Evolutionary conservation across 2,113 vertebrate genomes (phyloP), one percentile per base, ranked within the genome.

Genomic region (Coregonus clupeaformis): DNA sequence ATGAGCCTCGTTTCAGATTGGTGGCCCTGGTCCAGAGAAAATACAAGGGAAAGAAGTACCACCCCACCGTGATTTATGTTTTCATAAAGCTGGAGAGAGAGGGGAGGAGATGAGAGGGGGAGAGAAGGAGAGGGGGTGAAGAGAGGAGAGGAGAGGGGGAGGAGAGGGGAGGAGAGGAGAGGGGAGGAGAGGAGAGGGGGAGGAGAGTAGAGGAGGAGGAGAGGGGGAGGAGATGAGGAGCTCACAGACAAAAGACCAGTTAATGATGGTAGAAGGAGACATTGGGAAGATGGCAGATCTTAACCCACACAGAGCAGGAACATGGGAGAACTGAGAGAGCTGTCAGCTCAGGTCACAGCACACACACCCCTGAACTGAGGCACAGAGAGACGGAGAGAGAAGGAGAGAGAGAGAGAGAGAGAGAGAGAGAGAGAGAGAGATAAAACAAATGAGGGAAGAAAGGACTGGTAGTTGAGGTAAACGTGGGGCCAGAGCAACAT

Each of bases 281-380:
- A 29, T 9, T 1, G 24, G 25, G 62, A n/a, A 64, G 62, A 29
- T 59, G 57, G n/a, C 29, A 65, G 64, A 66, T 66, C 13, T 11
- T 66, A 27, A 66, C 25, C n/a, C 47, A 70, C 69, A 52, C n/a
- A 12, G 49, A 52, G 57, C n/a, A 11, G 7, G n/a, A 70, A 70
- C 69, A 25, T 55, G 64, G 25, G 57, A 65, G 66, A 45, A 16
- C 6, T 16, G 65, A 68, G 66, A 68, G 18, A 36, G 66, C 63
- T 66, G 64, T 66, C 64, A 30, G 12, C 29, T 9, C 27, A 18
- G 64, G 64, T 66, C 64, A 66, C 64, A 42, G 30, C 3, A 60
- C 57, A 60, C 18, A 24, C n/a, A 13, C n/a, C 18, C 18, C n/a
- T n/a, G 13, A 6, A 3, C n/a, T 24, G 59, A 62, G 22, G 59